Base-by-base conservation (phyloP, 2,888 invertebrate genomes). In the Ennomos erosarius region DNA sequence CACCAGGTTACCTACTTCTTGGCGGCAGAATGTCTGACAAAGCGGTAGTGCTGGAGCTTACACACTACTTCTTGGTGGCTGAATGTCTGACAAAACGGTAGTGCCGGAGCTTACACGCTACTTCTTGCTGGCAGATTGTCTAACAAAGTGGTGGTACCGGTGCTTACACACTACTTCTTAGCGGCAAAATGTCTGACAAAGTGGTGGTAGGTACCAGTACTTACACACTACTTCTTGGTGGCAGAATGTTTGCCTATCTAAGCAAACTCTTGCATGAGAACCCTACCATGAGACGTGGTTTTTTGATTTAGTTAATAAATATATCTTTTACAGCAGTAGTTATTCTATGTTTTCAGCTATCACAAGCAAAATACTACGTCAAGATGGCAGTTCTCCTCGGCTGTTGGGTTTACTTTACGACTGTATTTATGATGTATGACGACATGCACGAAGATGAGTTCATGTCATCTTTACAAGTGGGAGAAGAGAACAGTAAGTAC, bases 351-450 rank as follows among this genome's bases (percentile, higher is more conserved):
- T 76, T 71, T 33, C 61, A 80, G 80, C 57, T 69, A 38, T 60
- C 69, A 9, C 65, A 70, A 53, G 74, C 72, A 35, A 64, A 72
- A 0, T 73, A 75, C 53, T 85, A 84, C 50, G 60, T 78, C 0
- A 94, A 94, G 78, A 26, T 26, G 26, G 26, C 26, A 6, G 26
- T 26, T 26, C 26, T 26, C 6, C 26, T 26, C 6, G 26, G 26
- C 26, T 26, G 26, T 26, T 26, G 26, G 26, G 26, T 26, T 1
- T 26, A 4, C 6, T 26, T 95, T 71, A 94, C 95, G 11, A 93
- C 89, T 26, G 90, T 94, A 54, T 85, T 96, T 51, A 94, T 95
- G 93, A 88, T 92, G 49, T 94, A 94, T 68, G 93, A 91, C 66
- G 95, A 95, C 68, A 94, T 92, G 70, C 85, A 93, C 36, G 88